Evolutionary conservation across 2,113 vertebrate genomes (phyloP), one percentile per base, ranked within the genome.

Genomic region (Perca schrenkii): DNA sequence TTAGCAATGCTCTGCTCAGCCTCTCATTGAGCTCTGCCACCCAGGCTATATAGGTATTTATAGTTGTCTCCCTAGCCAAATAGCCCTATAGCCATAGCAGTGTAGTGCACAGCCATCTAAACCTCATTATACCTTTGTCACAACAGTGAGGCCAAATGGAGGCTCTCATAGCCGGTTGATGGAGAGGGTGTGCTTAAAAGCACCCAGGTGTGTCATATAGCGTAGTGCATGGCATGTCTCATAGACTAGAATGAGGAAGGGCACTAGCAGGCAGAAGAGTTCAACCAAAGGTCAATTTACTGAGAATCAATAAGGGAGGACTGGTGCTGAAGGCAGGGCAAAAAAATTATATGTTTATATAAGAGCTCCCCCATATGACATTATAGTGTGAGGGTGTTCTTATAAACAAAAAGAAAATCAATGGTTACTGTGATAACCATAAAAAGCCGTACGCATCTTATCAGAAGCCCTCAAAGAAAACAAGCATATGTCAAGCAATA

Each of bases 151-250:
- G 91, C 89, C 91, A 95, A 94, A 95, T 95, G 93, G 92, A 93
- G 90, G 93, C 93, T 94, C 91, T 94, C 94, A 93, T 94, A 94
- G 92, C 89, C 71, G 54, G 79, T 88, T 94, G 94, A 95, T 95
- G 90, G 93, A 94, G 91, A 91, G 92, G 91, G 83, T 84, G 93
- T 90, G 91, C 94, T 94, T 94, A 95, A 93, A 92, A 93, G 92
- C 94, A 94, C 92, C 93, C 94, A 94, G 93, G 93, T 95, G 93
- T 95, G 93, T 95, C 93, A 91, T 95, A 94, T 86, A 89, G 93
- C 91, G 89, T 67, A 84, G 93, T 84, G 86, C 90, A 86, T 80
- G 65, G 85, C 86, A 86, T 86, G 92, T 93, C 87, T 91, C 86
- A 80, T 56, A 74, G 89, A 92, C 81, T 47, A 73, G 80, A 88